A percentile compares a stretch with the other conserved stretches of the same genome.
Evolutionary conservation across 2,888 invertebrate species (phyloP).

Genomic region (Drosophila tripunctata): DNA sequence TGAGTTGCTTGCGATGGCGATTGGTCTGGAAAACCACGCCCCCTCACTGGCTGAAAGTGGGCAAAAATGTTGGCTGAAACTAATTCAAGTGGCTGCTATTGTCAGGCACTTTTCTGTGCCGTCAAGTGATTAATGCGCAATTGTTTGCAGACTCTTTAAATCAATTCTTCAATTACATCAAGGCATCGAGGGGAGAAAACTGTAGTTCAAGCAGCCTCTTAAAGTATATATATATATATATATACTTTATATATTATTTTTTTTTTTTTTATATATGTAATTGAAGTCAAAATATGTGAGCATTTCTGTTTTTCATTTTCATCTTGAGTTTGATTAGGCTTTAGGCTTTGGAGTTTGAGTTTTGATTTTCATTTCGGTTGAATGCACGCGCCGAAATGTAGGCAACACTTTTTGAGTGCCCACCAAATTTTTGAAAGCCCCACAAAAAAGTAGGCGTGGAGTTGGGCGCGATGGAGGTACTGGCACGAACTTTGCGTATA

Average conservation of each 20-base stretch:
- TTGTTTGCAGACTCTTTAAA: conserved; percentile 66
- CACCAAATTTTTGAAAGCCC: background rate
- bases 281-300: conserved; percentile 49
- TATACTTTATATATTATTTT: too few species aligned
- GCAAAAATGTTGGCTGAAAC: background rate
- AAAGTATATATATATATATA: conserved; percentile 12
- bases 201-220: conserved; percentile 4
- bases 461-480: too few species aligned
- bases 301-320: conserved; percentile 43
- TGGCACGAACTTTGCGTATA: background rate
- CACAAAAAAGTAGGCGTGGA: background rate
- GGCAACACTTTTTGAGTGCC: conserved; percentile 42
- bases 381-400: conserved; percentile 31
- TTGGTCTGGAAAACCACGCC: background rate
- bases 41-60: background rate
- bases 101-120: conserved; percentile 24
- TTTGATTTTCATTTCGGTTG: conserved; percentile 33
- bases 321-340: conserved; percentile 30
- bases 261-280: conserved; percentile 44
- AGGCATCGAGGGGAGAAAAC: background rate
- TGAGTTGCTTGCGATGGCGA: background rate
- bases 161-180: conserved; percentile 60
- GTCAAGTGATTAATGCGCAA: conserved; percentile 67
- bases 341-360: conserved; percentile 4
- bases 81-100: conserved; percentile 27